Evolutionary conservation across 2,888 invertebrate genomes (phyloP).

Genomic region (Oconnorella tubifera): DNA sequence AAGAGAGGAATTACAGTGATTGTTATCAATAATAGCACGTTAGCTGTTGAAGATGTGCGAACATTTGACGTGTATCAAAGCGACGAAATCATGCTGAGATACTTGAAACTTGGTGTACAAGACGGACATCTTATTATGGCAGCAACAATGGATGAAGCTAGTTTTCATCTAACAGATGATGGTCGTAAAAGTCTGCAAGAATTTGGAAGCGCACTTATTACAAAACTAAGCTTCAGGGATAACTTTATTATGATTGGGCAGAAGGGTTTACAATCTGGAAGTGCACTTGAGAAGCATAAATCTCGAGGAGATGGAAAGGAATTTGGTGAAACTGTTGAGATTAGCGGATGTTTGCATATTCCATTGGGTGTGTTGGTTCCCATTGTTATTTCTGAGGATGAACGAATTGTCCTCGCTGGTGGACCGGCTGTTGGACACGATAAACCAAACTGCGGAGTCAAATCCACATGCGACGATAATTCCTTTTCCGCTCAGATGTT

Average conservation of each 20-base stretch:
- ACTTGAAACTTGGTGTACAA: slow-evolving; percentile 43
- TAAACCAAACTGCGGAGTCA: slow-evolving; percentile 58
- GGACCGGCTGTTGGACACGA: slow-evolving; percentile 39
- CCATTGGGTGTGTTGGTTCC: slow-evolving; percentile 31
- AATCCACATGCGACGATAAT: slow-evolving; percentile 50
- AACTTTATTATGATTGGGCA: slow-evolving; percentile 54
- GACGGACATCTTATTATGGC: slow-evolving; percentile 42
- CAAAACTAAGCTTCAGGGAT: slow-evolving; percentile 48
- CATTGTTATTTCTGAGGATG: slow-evolving; percentile 14
- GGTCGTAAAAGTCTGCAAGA: slow-evolving; percentile 44
- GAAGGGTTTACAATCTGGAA: slow-evolving; percentile 36
- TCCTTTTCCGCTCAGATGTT: slow-evolving; percentile 58
- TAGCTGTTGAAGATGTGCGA: slow-evolving; percentile 41
- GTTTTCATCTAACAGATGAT: slow-evolving; percentile 45
- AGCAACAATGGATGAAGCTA: slow-evolving; percentile 51
- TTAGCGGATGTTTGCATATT: slow-evolving; percentile 49
- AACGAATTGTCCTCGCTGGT: background rate
- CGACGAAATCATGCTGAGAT: slow-evolving; percentile 45
- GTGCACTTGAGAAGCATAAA: slow-evolving; percentile 48
- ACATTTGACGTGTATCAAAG: slow-evolving; percentile 51
- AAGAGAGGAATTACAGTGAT: slow-evolving; percentile 49
- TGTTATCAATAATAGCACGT: slow-evolving; percentile 44
- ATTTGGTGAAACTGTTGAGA: slow-evolving; percentile 44
- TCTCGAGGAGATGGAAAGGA: slow-evolving; percentile 30
- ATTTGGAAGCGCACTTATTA: slow-evolving; percentile 47